A percentile compares a stretch with the other conserved stretches of the same genome.
These are phyloP conservation scores for Drosophila persimilis DNA, from an alignment of 1,140 invertebrate genomes.

Conservation along the genomic window DNA sequence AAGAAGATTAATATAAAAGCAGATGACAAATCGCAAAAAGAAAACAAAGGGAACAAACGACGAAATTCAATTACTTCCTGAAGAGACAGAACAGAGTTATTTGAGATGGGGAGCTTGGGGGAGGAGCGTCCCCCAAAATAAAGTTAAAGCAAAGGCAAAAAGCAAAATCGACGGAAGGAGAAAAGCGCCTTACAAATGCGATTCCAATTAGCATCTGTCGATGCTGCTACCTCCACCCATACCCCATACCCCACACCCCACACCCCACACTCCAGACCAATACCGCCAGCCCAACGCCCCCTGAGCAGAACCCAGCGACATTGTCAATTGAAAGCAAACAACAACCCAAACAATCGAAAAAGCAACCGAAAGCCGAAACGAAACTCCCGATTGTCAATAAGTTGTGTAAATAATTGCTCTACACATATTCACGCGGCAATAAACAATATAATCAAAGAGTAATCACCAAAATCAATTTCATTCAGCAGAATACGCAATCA, in stretches of 20 bases:
- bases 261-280: not conserved
- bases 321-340: conserved; percentile 70
- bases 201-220: conserved; percentile 73
- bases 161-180: conserved; percentile 13
- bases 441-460: conserved; percentile 73
- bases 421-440: conserved; percentile 72
- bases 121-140: not conserved
- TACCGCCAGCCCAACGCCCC: not conserved
- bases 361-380: conserved; percentile 22
- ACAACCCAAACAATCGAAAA: conserved; percentile 26
- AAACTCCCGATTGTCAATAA: conserved; percentile 71
- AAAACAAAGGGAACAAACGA: conserved; percentile 26
- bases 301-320: conserved; percentile 1
- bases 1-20: conserved; percentile 18
- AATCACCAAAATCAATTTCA: conserved; percentile 72
- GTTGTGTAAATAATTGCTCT: conserved; percentile 71
- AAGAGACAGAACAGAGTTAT: conserved; percentile 32
- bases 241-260: conserved; percentile 9
- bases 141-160: not conserved
- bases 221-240: conserved; percentile 23
- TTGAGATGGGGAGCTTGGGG: no score
- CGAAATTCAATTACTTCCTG: conserved; percentile 68
- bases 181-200: conserved; percentile 56
- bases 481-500: conserved; percentile 62
- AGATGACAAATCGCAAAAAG: conserved; percentile 43